Conservation (phyloP, 2,888 invertebrate genomes). For the Polydesmus complanatus region DNA sequence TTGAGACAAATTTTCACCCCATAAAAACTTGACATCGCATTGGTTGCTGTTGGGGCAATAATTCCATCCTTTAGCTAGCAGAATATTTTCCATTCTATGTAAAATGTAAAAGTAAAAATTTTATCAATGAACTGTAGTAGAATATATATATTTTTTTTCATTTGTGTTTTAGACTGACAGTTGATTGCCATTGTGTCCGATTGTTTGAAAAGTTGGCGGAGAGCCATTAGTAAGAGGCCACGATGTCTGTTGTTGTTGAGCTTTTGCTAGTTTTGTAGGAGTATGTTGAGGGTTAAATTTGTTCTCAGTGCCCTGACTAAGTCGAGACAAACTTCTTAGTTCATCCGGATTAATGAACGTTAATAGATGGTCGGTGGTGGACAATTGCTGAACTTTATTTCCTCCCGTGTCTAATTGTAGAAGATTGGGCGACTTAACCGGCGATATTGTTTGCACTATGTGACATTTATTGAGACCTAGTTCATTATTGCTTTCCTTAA, state of each 20-base stretch:
- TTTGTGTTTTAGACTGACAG: neutral
- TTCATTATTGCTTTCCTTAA: neutral
- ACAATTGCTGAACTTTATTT: neutral
- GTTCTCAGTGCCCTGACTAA: neutral
- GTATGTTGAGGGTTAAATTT: neutral
- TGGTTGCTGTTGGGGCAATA: neutral
- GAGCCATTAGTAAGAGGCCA: neutral
- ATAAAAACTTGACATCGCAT: constrained; percentile 5
- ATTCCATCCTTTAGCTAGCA: constrained; percentile 5
- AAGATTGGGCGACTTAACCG: neutral
- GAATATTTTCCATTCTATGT: constrained; percentile 6
- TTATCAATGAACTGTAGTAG: neutral
- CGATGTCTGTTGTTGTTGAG: neutral
- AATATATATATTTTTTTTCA: neutral
- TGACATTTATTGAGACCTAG: no score
- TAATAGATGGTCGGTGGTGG: neutral
- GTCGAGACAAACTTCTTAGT: neutral
- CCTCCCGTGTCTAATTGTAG: neutral
- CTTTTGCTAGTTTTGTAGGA: neutral
- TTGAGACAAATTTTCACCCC: constrained; percentile 3
- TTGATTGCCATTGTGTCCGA: constrained; percentile 5
- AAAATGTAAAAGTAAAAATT: neutral
- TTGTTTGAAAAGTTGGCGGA: constrained; percentile 1
- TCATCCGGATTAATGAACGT: neutral
- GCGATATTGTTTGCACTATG: no score